Base-by-base conservation (phyloP, 2,888 invertebrate species). In the Dastarcus helophoroides region DNA sequence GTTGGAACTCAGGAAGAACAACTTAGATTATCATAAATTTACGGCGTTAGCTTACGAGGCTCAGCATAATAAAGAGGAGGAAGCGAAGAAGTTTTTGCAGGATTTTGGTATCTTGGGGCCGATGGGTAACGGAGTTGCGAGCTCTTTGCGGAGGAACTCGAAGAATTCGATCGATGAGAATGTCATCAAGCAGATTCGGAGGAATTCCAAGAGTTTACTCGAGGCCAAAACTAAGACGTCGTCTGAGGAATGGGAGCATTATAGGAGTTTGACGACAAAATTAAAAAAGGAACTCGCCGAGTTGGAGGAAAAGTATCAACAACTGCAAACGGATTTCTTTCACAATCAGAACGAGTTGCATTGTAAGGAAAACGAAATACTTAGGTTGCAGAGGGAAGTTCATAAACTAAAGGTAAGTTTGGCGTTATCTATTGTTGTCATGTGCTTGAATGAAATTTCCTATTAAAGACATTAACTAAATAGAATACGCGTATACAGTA, bases 361-460 rank as follows among this genome's bases (percentile, higher is more conserved):
- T 30, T 58, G 56, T 22, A 66, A 68, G 35, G 75, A 76, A 37
- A 61, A 64, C 21, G 73, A 75, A 51, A 65, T 79, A 27, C 48
- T 65, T 19, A 67, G 70, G 44, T 58, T 79, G 23, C 71, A 75
- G 50, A 63, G 76, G 31, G 80, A 81, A 59, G 70, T 79, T 29
- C 76, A 80, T 55, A 79, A 80, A 55, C 58, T 79, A 26, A 76
- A 73, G 69, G 75, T 74, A 54, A 62, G 47, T 34, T n/a, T n/a
- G n/a, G n/a, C n/a, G n/a, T n/a, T n/a, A n/a, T n/a, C n/a, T n/a
- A n/a, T n/a, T n/a, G n/a, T n/a, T n/a, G n/a, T n/a, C n/a, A n/a
- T n/a, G n/a, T n/a, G n/a, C n/a, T n/a, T n/a, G n/a, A n/a, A n/a
- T n/a, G n/a, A n/a, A n/a, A n/a, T n/a, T n/a, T n/a, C n/a, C n/a